phyloP scores from a whole-genome alignment of 2,888 invertebrate species.

The Allolobophora icterica region DNA sequence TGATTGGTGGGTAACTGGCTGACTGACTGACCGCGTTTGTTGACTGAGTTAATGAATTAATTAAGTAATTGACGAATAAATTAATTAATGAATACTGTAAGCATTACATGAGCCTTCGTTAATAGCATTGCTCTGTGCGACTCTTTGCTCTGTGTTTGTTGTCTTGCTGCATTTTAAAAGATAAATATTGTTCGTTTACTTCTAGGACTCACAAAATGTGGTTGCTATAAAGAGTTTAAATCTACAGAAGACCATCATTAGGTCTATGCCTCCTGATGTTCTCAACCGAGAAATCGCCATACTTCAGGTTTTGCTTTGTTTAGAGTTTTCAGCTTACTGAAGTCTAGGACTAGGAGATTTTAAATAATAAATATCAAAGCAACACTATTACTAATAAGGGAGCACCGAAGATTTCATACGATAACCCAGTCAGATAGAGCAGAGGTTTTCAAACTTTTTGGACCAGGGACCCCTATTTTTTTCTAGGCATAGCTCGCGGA shows the following conservation, averaged over 20 bases:
- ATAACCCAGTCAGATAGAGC: no score
- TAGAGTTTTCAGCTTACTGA: background rate
- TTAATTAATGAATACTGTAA: no score
- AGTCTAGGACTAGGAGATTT: background rate
- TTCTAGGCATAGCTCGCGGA: no score
- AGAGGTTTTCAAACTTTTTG: no score
- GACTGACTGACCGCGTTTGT: no score
- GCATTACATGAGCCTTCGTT: no score
- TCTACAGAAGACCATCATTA: background rate
- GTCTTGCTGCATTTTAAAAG: no score
- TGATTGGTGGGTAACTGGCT: no score
- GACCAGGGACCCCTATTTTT: no score
- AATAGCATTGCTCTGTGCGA: no score
- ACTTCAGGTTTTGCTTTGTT: background rate
- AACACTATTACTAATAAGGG: background rate
- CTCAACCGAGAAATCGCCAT: background rate
- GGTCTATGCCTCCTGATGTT: background rate
- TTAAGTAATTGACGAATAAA: background rate
- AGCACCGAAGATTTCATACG: no score
- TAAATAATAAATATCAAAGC: background rate
- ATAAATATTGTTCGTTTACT: background rate
- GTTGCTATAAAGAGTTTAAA: background rate
- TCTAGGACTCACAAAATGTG: background rate
- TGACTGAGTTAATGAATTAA: no score
- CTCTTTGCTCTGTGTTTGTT: background rate